phyloP scores from a whole-genome alignment of 2,888 invertebrate genomes.

The Notodonta ziczac region DNA sequence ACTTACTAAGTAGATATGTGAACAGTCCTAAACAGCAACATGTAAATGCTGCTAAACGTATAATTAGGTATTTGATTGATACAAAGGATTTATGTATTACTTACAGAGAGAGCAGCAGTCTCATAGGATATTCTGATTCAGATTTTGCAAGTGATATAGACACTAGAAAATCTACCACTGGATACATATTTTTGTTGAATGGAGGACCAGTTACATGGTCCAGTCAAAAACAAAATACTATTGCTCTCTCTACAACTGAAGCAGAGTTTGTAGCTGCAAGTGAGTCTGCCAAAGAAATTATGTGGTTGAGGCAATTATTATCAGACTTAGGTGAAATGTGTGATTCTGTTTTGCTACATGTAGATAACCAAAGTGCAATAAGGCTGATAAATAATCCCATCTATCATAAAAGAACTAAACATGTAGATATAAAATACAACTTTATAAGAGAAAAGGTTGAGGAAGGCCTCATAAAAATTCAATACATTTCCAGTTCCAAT shows the following conservation, averaged over 20 bases:
- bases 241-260: constrained; percentile 32
- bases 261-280: constrained; percentile 31
- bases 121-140: constrained; percentile 38
- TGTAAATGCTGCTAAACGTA: constrained; percentile 32
- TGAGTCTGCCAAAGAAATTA: constrained; percentile 27
- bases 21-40: constrained; percentile 25
- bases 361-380: constrained; percentile 37
- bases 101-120: constrained; percentile 24
- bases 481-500: constrained; percentile 9
- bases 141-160: constrained; percentile 40
- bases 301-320: constrained; percentile 26
- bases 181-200: constrained; percentile 40
- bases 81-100: constrained; percentile 35
- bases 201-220: constrained; percentile 38
- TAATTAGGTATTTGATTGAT: constrained; percentile 33
- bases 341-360: constrained; percentile 12
- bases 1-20: constrained; percentile 32
- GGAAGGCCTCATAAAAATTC: constrained; percentile 13
- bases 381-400: constrained; percentile 37
- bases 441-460: constrained; percentile 35
- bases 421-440: constrained; percentile 35
- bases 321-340: constrained; percentile 19
- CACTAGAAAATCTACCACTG: constrained; percentile 37
- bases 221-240: constrained; percentile 31
- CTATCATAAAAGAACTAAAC: constrained; percentile 35